Base-by-base conservation (phyloP, 2,113 vertebrate species). In the Ceratotherium simum region DNA sequence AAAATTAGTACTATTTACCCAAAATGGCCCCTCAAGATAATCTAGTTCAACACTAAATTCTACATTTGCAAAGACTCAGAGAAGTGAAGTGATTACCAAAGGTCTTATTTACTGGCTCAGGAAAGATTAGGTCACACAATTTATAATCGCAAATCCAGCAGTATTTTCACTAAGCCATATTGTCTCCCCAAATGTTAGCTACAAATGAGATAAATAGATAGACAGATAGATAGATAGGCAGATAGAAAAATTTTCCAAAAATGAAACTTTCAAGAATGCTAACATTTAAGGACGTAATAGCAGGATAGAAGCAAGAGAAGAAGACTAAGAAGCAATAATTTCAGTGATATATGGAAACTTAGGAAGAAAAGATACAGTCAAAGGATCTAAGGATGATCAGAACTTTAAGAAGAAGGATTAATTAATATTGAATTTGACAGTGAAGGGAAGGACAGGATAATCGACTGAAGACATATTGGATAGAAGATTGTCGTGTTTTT, bases 381-480 rank as follows among this genome's bases (percentile, higher is more conserved):
- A 14, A 8, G 36, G 29, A 39, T 70, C 8, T 79, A 76, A 93
- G 8, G 17, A 25, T 51, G 31, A 5, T 39, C 8, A 17, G 18
- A 89, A 81, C 21, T 82, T 93, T 11, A 80, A 84, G 29, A 64
- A 81, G 64, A 51, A 80, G 51, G 6, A 79, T 27, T 73, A 84
- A 88, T 89, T 86, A 73, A 14, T 80, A 73, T 25, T 88, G 39
- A 89, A 46, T 72, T 81, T 48, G n/a, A 95, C n/a, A 76, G n/a
- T 36, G 23, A 88, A 90, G 54, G 4, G 86, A 92, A 81, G 92
- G 13, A 70, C 73, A 69, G 31, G 21, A 60, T 42, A 62, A 42
- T 48, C 62, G 27, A 70, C 8, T 76, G 12, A 80, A 91, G 48
- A 79, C 54, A 33, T 4, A 46, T 56, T 67, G 85, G 23, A 51